Conservation (phyloP, 30 jellyfish, hydroid and myxozoan species). For the Aurelia sp. region DNA sequence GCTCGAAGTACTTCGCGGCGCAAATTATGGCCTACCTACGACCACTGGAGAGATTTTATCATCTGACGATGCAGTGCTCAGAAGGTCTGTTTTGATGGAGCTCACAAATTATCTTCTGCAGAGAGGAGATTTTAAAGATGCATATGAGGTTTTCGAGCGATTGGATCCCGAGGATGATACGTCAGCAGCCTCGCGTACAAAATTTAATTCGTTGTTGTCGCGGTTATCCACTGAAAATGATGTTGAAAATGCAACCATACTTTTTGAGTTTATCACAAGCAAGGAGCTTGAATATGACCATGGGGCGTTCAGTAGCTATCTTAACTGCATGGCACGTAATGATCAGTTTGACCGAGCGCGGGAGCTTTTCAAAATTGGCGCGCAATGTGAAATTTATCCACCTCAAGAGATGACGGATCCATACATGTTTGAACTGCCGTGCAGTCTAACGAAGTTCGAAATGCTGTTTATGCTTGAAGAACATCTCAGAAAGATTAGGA, state of each 20-base stretch:
- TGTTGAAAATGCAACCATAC: constrained; percentile 38
- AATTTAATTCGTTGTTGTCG: constrained; percentile 23
- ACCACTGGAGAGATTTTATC: not conserved
- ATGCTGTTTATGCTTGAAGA: constrained; percentile 66
- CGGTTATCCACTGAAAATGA: constrained; percentile 22
- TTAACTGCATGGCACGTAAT: constrained; percentile 59
- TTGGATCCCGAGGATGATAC: not conserved
- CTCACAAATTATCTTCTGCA: constrained; percentile 13
- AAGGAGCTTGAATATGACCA: not conserved
- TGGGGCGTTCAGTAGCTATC: constrained; percentile 43
- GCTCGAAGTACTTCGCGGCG: constrained; percentile 63
- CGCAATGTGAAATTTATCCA: constrained; percentile 39
- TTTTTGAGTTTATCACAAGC: constrained; percentile 35
- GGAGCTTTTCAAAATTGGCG: constrained; percentile 49
- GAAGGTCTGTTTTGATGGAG: not conserved
- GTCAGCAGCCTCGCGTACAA: not conserved
- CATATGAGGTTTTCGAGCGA: constrained; percentile 39
- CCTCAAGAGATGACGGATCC: constrained; percentile 45
- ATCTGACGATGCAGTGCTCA: constrained; percentile 13
- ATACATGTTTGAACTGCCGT: constrained; percentile 17
- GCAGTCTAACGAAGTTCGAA: constrained; percentile 46
- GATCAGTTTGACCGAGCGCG: constrained; percentile 33
- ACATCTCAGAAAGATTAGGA: constrained; percentile 39
- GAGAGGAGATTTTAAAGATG: constrained; percentile 36
- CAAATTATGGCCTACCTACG: constrained; percentile 52